phyloP scores from a whole-genome alignment of 2,113 vertebrate species.

The Candoia aspera region DNA sequence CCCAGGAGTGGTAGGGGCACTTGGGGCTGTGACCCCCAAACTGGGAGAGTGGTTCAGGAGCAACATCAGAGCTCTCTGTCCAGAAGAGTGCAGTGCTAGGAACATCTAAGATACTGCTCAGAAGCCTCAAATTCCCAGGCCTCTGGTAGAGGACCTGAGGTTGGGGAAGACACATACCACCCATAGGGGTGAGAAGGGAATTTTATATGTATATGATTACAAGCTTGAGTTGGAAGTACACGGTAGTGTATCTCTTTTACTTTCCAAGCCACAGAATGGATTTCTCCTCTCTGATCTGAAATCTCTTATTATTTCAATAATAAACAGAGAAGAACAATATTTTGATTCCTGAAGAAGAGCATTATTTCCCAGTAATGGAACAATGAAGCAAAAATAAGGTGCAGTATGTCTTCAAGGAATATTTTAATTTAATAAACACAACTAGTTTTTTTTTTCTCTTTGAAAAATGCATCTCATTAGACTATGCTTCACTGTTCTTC shows the following conservation, averaged over 20 bases:
- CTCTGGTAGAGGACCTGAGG: too few species aligned
- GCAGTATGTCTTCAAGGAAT: slow-evolving; percentile 4
- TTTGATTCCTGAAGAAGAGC: slow-evolving; percentile 1
- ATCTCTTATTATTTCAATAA: neutral
- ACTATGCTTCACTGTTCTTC: slow-evolving; percentile 42
- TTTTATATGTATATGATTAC: neutral
- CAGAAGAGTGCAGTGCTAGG: too few species aligned
- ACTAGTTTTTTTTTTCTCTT: slow-evolving; percentile 28
- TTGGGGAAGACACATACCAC: too few species aligned
- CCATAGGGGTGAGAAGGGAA: too few species aligned
- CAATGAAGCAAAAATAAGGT: slow-evolving; percentile 3
- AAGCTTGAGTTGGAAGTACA: neutral
- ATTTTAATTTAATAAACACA: slow-evolving; percentile 44
- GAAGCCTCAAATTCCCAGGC: too few species aligned
- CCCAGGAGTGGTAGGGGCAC: too few species aligned
- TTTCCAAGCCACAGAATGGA: neutral
- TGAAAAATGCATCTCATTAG: slow-evolving; percentile 31
- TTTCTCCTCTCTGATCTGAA: neutral
- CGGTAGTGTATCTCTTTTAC: neutral
- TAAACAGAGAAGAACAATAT: neutral
- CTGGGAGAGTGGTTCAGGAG: too few species aligned
- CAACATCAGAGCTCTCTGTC: too few species aligned
- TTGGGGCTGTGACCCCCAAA: too few species aligned
- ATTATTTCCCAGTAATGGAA: slow-evolving; percentile 32
- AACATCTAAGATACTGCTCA: too few species aligned